Evolutionary conservation across 2,797 vertebrate genomes (phyloP), one percentile per base, ranked within the genome.

Genomic region (Clamator glandarius): DNA sequence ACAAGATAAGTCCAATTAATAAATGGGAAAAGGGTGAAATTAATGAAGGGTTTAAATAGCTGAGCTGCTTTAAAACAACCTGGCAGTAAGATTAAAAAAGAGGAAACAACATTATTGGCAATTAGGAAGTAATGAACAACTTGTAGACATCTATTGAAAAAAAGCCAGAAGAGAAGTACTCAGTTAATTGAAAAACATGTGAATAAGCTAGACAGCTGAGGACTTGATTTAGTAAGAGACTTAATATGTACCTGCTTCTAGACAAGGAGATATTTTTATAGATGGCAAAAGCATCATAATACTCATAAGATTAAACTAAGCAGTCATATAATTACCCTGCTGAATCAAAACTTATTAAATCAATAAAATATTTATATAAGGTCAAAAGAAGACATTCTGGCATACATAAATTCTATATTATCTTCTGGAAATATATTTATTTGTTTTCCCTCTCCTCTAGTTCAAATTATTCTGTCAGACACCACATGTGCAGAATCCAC

Each of bases 81-180:
- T 83, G 12, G 46, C 62, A 62, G 42, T 33, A 62, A 50, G 28
- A 86, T 48, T 8, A 55, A 12, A 74, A 73, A 80, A 76, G 31
- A 21, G 15, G 41, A 3, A 4, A 67, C 54, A 76, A 14, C 8
- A 50, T 21, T 70, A 88, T 66, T 90, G 42, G 25, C 36, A 78
- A 72, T 79, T 82, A 90, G 13, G 66, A 94, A 87, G 19, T 29
- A 90, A 90, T 62, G 24, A 88, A 81, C 19, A 52, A 15, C 41
- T 87, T 85, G 18, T 63, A 87, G 3, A 9, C 21, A 54, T 46
- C 31, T 68, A 46, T 50, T 80, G 12, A n/a, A 39, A 82, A 81
- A 46, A 31, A 64, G 3, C 0, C 9, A 54, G 54, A 75, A 92
- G 91, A 79, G 5, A 12, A 83, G 5, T 77, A 79, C 11, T 41